These are phyloP conservation scores for Drosophila mimica DNA, from an alignment of 2,888 invertebrate species.

Conservation along the genomic window DNA sequence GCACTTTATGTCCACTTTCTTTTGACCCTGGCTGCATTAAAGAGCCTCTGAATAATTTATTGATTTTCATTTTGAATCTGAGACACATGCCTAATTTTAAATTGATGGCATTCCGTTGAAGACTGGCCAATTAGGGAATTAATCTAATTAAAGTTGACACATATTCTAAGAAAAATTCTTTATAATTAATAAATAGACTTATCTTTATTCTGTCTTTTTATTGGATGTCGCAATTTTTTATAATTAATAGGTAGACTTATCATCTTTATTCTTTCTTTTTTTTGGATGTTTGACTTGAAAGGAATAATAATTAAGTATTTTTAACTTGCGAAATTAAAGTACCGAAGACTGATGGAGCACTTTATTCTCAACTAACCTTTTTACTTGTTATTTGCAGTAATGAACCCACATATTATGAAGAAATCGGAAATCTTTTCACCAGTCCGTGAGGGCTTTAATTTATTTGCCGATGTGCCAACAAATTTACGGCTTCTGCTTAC, in stretches of 20 bases:
- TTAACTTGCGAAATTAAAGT: background rate
- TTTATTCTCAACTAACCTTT: background rate
- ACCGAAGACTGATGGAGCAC: background rate
- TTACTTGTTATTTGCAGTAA: background rate
- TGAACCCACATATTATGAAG: background rate
- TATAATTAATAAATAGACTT: background rate
- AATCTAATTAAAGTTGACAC: background rate
- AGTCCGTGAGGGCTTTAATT: constrained; percentile 25
- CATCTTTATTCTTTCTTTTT: background rate
- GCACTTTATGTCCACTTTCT: constrained; percentile 31
- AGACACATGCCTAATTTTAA: background rate
- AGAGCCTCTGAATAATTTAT: constrained; percentile 44
- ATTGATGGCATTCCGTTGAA: background rate
- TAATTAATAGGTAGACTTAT: background rate
- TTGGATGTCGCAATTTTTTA: background rate
- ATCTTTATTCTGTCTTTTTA: background rate
- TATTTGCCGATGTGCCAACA: constrained; percentile 33
- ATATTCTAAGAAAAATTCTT: background rate
- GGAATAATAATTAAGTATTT: background rate
- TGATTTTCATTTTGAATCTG: constrained; percentile 42
- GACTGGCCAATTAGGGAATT: background rate
- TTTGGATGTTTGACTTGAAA: background rate
- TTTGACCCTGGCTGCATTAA: constrained; percentile 13
- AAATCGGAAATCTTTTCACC: background rate
- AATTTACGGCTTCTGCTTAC: constrained; percentile 30